Conservation (phyloP, 2,797 vertebrate genomes). For the Gouania willdenowi region DNA sequence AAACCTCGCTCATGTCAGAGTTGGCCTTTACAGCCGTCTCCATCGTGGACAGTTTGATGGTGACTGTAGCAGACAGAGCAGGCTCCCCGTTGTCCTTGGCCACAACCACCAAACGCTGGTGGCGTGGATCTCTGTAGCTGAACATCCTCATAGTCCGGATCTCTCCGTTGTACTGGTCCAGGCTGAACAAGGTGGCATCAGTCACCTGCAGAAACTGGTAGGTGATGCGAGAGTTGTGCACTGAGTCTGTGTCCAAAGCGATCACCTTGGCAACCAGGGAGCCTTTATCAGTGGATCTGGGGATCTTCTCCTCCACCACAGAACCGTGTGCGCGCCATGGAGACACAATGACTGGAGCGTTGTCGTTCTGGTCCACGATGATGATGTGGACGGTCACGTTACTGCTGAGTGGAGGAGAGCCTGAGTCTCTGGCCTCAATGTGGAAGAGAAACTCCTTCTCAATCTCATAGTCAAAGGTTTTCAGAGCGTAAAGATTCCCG, state of each 20-base stretch:
- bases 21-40: conserved; percentile 51
- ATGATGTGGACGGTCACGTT: conserved; percentile 61
- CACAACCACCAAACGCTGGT: conserved; percentile 54
- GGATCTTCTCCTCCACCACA: conserved; percentile 37
- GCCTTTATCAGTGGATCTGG: conserved; percentile 61
- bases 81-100: conserved; percentile 60
- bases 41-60: conserved; percentile 59
- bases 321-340: conserved; percentile 61
- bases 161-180: conserved; percentile 68
- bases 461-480: conserved; percentile 64
- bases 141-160: conserved; percentile 67
- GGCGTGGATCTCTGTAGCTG: conserved; percentile 60
- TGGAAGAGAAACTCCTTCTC: conserved; percentile 61
- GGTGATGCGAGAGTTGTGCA: conserved; percentile 65
- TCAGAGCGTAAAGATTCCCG: conserved; percentile 59
- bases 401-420: conserved; percentile 64
- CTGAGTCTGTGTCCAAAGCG: conserved; percentile 61
- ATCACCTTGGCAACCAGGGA: conserved; percentile 63
- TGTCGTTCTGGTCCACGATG: conserved; percentile 66
- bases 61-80: conserved; percentile 57
- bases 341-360: conserved; percentile 58
- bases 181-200: conserved; percentile 60
- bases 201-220: conserved; percentile 53
- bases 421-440: conserved; percentile 65
- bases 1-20: conserved; percentile 55